Evolutionary conservation across 2,113 vertebrate species (phyloP).

Genomic region (Mystacornis crossleyi): DNA sequence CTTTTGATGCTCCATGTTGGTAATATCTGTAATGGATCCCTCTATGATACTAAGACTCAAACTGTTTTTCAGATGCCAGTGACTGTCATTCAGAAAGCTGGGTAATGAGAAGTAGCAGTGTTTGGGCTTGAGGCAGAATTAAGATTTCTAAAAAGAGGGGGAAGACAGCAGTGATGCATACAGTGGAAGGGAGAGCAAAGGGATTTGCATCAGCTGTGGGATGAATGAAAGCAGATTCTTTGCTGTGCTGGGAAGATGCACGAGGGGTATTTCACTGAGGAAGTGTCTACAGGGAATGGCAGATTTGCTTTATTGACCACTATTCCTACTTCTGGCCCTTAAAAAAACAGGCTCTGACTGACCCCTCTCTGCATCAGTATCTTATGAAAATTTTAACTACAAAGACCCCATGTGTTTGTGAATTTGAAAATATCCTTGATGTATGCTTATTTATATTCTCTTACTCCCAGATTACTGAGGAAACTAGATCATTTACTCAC

Average conservation of each 20-base stretch:
- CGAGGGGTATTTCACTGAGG: background rate
- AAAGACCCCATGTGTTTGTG: background rate
- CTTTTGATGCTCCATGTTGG: background rate
- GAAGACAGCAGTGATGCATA: background rate
- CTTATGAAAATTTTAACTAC: background rate
- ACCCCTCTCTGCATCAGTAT: background rate
- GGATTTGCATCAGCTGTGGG: background rate
- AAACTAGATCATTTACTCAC: background rate
- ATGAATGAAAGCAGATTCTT: background rate
- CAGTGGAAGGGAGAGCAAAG: background rate
- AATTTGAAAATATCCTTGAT: background rate
- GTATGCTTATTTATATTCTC: background rate
- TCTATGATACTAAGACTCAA: background rate
- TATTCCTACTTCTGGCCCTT: background rate
- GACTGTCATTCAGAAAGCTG: background rate
- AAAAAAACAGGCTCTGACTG: background rate
- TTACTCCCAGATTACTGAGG: background rate
- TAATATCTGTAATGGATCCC: background rate
- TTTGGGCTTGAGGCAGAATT: background rate
- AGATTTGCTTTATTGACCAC: background rate
- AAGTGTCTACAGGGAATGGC: background rate
- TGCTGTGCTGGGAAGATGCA: background rate
- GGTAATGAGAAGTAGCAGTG: background rate
- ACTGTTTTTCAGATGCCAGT: background rate
- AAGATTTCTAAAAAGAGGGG: background rate